Base-by-base conservation (phyloP, 2,888 invertebrate genomes). In the Drosophila sordidapex region DNA sequence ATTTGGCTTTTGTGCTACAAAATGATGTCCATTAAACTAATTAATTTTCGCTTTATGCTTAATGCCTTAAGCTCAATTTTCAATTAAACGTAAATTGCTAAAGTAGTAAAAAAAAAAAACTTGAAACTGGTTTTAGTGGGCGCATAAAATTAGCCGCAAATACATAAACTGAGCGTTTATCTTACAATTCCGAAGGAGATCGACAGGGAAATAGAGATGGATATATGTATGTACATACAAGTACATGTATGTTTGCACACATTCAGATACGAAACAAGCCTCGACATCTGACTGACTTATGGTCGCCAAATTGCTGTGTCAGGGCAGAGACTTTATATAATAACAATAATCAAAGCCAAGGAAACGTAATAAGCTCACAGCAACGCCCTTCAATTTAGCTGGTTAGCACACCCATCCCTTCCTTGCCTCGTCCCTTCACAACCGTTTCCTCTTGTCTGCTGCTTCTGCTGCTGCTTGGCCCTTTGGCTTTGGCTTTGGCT, bases 21-120 rank as follows among this genome's bases (percentile, higher is more conserved):
- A 85, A 71, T 81, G 71, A 73, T 81, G 79, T 89, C 82, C 84
- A 85, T 85, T 85, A 85, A 87, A 84, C 81, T 82, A 87, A 85
- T 85, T 85, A 82, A 84, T 79, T 76, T 82, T 36, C 57, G 67
- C 62, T 76, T 79, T 76, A 29, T 64, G 70, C 59, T 62, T 43
- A 72, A 64, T 74, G 73, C 60, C 43, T 62, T 43, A 53, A 54
- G 64, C 71, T 56, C 71, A 72, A 74, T 79, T 87, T 89, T 83
- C 84, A 83, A 87, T 87, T 81, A 83, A 87, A 74, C 61, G 60
- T 63, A 76, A 76, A 82, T 87, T 73, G 77, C 7, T 6, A 27
- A 25, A 13, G 2, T 31, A 29, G 15, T 18, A 15, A 43, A 27
- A 36, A 36, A 36, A 36, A 38, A 18, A 0, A 11, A 43, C 11